Evolutionary conservation across 2,888 invertebrate species (phyloP).

Genomic region (Agrilus cyanescens): DNA sequence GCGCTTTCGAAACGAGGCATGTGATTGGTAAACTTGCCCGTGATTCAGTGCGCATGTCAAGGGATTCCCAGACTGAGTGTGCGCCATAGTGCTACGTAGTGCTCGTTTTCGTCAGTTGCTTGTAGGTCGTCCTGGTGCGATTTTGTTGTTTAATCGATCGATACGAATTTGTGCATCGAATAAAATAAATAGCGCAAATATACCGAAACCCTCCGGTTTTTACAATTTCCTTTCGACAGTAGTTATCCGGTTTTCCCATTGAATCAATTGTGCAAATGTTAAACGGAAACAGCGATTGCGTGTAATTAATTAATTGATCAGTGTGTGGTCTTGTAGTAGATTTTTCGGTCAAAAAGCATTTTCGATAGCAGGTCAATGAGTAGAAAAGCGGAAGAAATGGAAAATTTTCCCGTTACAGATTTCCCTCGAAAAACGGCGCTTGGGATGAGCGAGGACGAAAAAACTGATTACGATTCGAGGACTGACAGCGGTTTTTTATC

Average conservation of each 20-base stretch:
- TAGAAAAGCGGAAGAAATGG: constrained; percentile 11
- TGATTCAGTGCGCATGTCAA: constrained; percentile 25
- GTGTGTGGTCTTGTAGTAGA: no score
- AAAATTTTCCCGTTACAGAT: constrained; percentile 24
- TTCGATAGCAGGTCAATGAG: constrained; percentile 5
- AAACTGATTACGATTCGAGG: constrained; percentile 21
- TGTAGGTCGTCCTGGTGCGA: no score
- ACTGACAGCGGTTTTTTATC: constrained; percentile 33
- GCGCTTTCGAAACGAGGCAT: no score
- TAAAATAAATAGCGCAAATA: no score
- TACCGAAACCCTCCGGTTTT: constrained; percentile 1
- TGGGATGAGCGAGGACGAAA: constrained; percentile 22
- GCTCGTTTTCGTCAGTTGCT: constrained; percentile 7
- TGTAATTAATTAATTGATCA: no score
- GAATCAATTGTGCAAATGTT: constrained; percentile 6
- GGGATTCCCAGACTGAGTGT: constrained; percentile 26
- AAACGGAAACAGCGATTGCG: no score
- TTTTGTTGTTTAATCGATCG: no score
- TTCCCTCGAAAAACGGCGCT: constrained; percentile 19
- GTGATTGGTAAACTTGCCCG: no score
- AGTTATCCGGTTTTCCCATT: constrained; percentile 8
- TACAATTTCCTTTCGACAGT: no score
- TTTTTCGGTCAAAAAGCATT: no score
- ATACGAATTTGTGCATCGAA: no score
- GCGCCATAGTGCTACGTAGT: constrained; percentile 11